Evolutionary conservation across 30 jellyfish, hydroid and myxozoan genomes (phyloP), one percentile per base, ranked within the genome.

Genomic region (Aurelia aurita): DNA sequence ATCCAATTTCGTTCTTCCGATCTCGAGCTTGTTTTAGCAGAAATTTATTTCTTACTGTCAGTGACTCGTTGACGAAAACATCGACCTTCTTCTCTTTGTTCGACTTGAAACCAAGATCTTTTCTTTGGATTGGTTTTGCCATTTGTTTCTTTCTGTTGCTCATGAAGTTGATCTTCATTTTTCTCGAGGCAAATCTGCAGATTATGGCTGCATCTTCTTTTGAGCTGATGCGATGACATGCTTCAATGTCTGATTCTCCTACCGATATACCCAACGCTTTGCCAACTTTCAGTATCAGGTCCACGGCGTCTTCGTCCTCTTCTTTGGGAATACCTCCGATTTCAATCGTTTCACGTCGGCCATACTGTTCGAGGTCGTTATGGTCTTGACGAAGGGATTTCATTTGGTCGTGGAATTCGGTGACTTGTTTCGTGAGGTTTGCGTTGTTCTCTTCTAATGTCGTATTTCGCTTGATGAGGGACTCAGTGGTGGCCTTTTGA

Each of bases 301-400:
- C n/a, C n/a, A n/a, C n/a, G n/a, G n/a, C n/a, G n/a, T n/a, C n/a
- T n/a, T n/a, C n/a, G n/a, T n/a, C n/a, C n/a, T n/a, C n/a, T n/a
- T n/a, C n/a, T n/a, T n/a, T n/a, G n/a, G n/a, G n/a, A n/a, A n/a
- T n/a, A n/a, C n/a, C n/a, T n/a, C n/a, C n/a, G n/a, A n/a, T n/a
- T n/a, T n/a, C n/a, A n/a, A n/a, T n/a, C n/a, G n/a, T n/a, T n/a
- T n/a, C n/a, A n/a, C n/a, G n/a, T n/a, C n/a, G n/a, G n/a, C n/a
- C n/a, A n/a, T n/a, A 77, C 66, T 77, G 88, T 32, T 77, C 88
- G 3, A 77, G 35, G 64, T 77, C 88, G 49, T 77, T 58, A 64
- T 55, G 28, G 12, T 57, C 78, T 28, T 72, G 47, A 5, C 22
- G 14, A 3, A 51, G 54, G 10, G n/a, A n/a, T n/a, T n/a, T n/a